Percentiles rank a stretch among this genome's conserved stretches.
Conservation (phyloP, 2,113 vertebrate genomes). For the Brachyistius frenatus region DNA sequence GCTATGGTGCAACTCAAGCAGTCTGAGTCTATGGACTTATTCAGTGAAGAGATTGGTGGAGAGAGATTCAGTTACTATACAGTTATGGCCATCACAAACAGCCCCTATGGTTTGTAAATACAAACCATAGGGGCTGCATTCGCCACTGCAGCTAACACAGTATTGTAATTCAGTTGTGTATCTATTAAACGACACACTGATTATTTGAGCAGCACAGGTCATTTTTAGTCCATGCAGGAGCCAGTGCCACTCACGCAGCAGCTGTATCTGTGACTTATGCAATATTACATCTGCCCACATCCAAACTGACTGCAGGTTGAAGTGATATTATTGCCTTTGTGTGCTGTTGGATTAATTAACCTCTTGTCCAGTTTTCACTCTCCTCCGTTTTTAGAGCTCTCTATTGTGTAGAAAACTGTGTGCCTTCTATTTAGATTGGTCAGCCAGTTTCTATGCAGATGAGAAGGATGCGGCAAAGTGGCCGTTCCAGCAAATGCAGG, state of each 20-base stretch:
- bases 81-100: too few relatives aligned
- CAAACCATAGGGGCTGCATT: too few relatives aligned
- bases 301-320: conserved; percentile 28
- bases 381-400: background rate
- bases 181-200: conserved; percentile 12
- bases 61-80: too few relatives aligned
- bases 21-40: too few relatives aligned
- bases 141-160: background rate
- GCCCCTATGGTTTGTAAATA: too few relatives aligned
- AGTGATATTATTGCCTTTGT: conserved; percentile 40
- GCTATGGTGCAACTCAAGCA: too few relatives aligned
- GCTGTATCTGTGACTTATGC: background rate
- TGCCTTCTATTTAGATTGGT: conserved; percentile 46
- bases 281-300: conserved; percentile 18
- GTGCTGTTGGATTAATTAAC: conserved; percentile 62
- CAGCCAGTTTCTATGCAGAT: conserved; percentile 61
- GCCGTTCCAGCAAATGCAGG: conserved; percentile 14
- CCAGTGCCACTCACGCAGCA: background rate
- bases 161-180: conserved; percentile 10
- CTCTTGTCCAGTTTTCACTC: conserved; percentile 43
- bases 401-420: conserved; percentile 48
- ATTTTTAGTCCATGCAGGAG: background rate
- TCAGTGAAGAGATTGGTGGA: too few relatives aligned
- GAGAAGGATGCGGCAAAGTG: conserved; percentile 48
- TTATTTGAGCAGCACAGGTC: conserved; percentile 1